Conservation (phyloP, 2,113 vertebrate genomes). For the Rhynchopsitta pachyrhyncha region DNA sequence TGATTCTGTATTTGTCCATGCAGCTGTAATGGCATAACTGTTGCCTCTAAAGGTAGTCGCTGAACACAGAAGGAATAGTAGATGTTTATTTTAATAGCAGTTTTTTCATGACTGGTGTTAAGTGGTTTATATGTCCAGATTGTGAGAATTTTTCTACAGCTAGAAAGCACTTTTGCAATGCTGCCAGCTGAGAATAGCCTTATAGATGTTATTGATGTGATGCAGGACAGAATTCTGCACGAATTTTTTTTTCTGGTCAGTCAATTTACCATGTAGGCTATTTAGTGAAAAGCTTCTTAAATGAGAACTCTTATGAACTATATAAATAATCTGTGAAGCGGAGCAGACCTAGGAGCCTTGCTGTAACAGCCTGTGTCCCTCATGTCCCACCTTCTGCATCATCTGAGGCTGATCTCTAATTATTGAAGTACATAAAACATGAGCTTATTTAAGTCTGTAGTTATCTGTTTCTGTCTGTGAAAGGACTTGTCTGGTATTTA, state of each 20-base stretch:
- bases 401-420: neutral
- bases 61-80: neutral
- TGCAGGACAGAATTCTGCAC: neutral
- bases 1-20: too few species aligned
- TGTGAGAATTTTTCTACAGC: neutral
- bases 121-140: neutral
- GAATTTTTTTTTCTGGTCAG: neutral
- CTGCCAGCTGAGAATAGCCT: neutral
- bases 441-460: neutral
- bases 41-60: neutral
- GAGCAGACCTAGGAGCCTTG: neutral
- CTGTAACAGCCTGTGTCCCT: neutral
- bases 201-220: neutral
- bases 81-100: neutral
- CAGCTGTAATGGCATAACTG: neutral
- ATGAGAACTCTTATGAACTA: neutral
- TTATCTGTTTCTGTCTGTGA: neutral
- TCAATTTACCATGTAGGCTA: neutral
- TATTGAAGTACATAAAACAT: neutral
- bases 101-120: neutral
- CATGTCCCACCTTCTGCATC: neutral
- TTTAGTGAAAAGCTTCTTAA: slow-evolving; percentile 1
- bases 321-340: neutral
- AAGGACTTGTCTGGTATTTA: neutral
- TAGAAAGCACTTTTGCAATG: neutral